Base-by-base conservation (phyloP, 2,888 invertebrate species). In the Torymus aiolomorphi region DNA sequence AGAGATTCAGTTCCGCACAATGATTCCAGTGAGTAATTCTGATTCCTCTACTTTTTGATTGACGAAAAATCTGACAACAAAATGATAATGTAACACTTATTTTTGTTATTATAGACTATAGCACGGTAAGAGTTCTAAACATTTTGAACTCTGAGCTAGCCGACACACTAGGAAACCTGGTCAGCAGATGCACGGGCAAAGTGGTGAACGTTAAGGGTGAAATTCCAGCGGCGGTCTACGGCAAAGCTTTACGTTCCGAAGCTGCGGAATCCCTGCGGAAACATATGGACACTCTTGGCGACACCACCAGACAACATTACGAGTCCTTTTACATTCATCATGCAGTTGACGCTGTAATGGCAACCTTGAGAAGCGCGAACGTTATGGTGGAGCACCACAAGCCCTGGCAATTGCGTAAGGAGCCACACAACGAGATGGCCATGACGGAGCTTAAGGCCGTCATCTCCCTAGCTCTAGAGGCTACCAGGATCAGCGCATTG, bases 111-210 rank as follows among this genome's bases (percentile, higher is more conserved):
- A 18, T 91, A 98, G 98, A 98, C 92, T 98, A 95, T 91, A 96
- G 94, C 88, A 94, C 95, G 83, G 92, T 92, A 5, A 96, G 96
- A 89, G 92, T 96, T 70, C 89, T 94, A 56, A 93, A 95, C 84
- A 93, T 95, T 75, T 91, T 97, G 20, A 98, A 99, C 92, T 93
- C 96, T 0, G 98, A 98, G 89, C 91, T 99, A 78, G 98, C 97
- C 2, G 96, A 98, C 90, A 97, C 96, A 0, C 90, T 98, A 18
- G 98, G 98, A 31, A 99, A 99, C 92, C 92, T 99, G 72, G 92
- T 97, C 80, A 95, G 94, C 76, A 94, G 98, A 18, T 96, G 95
- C 87, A 94, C 95, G 83, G 95, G 96, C 18, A 91, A 91, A 80
- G 91, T 94, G 4, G 91, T 98, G 74, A 98, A 98, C 93, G 95